phyloP scores from a whole-genome alignment of 2,888 invertebrate species.

The Latrodectus elegans region DNA sequence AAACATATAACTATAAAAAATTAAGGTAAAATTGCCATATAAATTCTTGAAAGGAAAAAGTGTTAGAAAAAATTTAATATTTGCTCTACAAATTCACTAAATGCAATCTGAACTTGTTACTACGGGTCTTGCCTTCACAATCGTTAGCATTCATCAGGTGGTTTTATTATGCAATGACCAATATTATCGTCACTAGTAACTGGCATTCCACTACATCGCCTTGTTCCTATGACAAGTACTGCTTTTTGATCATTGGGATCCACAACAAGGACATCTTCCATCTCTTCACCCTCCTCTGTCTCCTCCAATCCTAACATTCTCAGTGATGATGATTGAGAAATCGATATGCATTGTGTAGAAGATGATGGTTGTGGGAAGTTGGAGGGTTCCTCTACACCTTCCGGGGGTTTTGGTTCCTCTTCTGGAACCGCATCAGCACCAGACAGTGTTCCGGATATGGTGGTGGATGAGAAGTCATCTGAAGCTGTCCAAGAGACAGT shows the following conservation, averaged over 20 bases:
- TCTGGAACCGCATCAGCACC: conserved; percentile 38
- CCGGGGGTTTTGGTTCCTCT: not conserved
- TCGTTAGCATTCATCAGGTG: conserved; percentile 66
- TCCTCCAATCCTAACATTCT: conserved; percentile 32
- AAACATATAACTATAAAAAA: no score
- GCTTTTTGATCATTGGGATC: conserved; percentile 67
- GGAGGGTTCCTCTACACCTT: not conserved
- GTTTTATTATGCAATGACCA: conserved; percentile 62
- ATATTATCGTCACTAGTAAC: conserved; percentile 56
- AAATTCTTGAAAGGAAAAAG: no score
- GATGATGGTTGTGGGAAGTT: conserved; percentile 27
- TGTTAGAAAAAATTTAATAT: no score
- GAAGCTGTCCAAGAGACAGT: conserved; percentile 68
- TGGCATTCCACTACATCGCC: conserved; percentile 62
- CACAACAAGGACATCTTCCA: conserved; percentile 63
- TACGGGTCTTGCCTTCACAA: conserved; percentile 58
- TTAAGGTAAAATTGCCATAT: no score
- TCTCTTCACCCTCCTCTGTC: conserved; percentile 40
- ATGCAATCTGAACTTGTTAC: conserved; percentile 19
- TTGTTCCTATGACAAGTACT: conserved; percentile 54
- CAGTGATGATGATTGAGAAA: conserved; percentile 55
- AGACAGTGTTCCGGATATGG: conserved; percentile 63
- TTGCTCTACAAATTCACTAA: not conserved
- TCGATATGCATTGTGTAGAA: conserved; percentile 46
- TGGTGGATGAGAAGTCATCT: conserved; percentile 64